Evolutionary conservation across 2,888 invertebrate genomes (phyloP), one percentile per base, ranked within the genome.

Genomic region (Laspeyria flexula): DNA sequence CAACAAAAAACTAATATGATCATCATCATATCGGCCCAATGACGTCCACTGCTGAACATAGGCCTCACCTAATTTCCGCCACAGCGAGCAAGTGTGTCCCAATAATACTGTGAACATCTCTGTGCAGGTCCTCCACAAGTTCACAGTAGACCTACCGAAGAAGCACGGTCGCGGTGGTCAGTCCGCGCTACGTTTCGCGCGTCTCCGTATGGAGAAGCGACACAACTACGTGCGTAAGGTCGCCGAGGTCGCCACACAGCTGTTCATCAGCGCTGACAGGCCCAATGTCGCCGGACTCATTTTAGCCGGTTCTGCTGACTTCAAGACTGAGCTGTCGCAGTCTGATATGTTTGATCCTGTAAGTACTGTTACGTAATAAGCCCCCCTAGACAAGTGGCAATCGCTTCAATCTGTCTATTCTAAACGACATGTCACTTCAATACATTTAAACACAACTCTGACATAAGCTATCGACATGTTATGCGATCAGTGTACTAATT

Each of bases 91-190:
- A n/a, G n/a, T 16, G 4, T 16, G 4, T 16, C 15, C 1, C 11
- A 31, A 31, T 31, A 31, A 12, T 7, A 3, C 15, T 21, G 5
- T 21, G 5, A 21, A 21, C 5, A 21, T 21, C 21, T 35, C 0
- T 34, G 13, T 34, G 0, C 83, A 97, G 93, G 98, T 99, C 18
- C 94, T 99, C 35, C 98, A 98, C 92, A 99, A 99, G 84, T 99
- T 99, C 89, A 98, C 97, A 0, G 99, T 99, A 3, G 99, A 99
- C 87, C 93, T 99, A 73, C 99, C 99, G 1, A 99, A 99, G 93
- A 99, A 99, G 91, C 99, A 99, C 93, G 99, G 99, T 11, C 96
- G 99, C 87, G 99, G 99, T 93, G 99, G 99, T 95, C 99, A 99
- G 91, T 99, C 99, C 5, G 99, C 99, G 29, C 93, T 99, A 63